Conservation (phyloP, 2,888 invertebrate species). For the Cantharis rufa region DNA sequence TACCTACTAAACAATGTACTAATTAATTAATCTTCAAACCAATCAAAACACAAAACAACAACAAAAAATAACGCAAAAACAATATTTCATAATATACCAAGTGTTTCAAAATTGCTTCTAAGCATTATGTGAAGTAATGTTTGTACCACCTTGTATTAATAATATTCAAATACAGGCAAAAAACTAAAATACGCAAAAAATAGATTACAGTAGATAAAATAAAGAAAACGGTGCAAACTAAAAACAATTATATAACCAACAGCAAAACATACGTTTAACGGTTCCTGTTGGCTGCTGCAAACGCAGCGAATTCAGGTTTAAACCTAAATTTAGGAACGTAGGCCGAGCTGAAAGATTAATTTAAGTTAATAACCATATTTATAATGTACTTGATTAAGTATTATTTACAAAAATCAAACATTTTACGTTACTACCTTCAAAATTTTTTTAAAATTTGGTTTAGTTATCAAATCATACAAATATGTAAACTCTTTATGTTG, state of each 20-base stretch:
- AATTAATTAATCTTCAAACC: neutral
- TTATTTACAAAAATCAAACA: neutral
- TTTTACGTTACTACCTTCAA: slow-evolving; percentile 1
- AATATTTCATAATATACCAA: neutral
- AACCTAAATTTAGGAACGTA: slow-evolving; percentile 96
- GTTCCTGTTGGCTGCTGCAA: slow-evolving; percentile 76
- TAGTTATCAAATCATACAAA: too few relatives aligned
- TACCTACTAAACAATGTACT: slow-evolving; percentile 23
- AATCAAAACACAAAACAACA: neutral
- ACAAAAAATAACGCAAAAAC: neutral
- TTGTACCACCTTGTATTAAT: neutral
- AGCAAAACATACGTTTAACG: slow-evolving; percentile 79
- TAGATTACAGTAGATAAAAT: neutral
- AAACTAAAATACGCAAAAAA: neutral
- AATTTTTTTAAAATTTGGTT: neutral
- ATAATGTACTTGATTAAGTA: neutral
- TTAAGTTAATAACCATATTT: slow-evolving; percentile 18
- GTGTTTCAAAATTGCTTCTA: neutral
- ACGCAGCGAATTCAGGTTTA: slow-evolving; percentile 90
- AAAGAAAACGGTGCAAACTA: neutral
- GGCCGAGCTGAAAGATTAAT: slow-evolving; percentile 87
- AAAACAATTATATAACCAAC: slow-evolving; percentile 5
- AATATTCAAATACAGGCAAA: neutral
- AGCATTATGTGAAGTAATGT: neutral
- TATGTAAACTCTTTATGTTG: too few relatives aligned